Evolutionary conservation across 2,113 vertebrate species (phyloP).

Genomic region (Nettapus auritus): DNA sequence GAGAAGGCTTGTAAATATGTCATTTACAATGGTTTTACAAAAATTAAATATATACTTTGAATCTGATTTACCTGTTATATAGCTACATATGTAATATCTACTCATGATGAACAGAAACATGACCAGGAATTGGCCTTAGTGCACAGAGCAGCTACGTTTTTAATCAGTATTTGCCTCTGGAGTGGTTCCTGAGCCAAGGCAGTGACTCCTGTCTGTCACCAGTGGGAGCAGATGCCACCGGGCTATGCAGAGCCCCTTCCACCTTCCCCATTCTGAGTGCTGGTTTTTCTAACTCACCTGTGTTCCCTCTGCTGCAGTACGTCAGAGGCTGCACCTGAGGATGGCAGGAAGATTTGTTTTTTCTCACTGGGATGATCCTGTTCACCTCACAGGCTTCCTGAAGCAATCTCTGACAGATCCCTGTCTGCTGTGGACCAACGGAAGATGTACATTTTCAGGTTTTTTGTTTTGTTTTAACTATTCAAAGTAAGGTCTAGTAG

Average conservation of each 20-base stretch:
- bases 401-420: not conserved
- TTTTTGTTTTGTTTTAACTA: not conserved
- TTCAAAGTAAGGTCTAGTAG: not conserved
- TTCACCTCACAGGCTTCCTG: not conserved
- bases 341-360: not conserved
- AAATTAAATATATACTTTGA: not conserved
- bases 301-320: not conserved
- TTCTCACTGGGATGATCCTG: not conserved
- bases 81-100: accelerated
- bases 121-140: not conserved
- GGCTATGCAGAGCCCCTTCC: not conserved
- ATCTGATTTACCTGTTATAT: not conserved
- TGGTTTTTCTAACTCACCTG: not conserved
- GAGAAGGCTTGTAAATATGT: not conserved
- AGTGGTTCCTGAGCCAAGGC: not conserved
- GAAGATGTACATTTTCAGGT: not conserved
- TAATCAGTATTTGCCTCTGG: not conserved
- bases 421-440: not conserved
- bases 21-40: not conserved
- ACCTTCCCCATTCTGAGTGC: not conserved
- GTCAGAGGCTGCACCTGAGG: accelerated
- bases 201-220: not conserved
- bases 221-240: not conserved
- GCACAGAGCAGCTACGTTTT: not conserved
- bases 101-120: not conserved